These are phyloP conservation scores for Platalea minor DNA, from an alignment of 2,797 vertebrate genomes.

Conservation along the genomic window DNA sequence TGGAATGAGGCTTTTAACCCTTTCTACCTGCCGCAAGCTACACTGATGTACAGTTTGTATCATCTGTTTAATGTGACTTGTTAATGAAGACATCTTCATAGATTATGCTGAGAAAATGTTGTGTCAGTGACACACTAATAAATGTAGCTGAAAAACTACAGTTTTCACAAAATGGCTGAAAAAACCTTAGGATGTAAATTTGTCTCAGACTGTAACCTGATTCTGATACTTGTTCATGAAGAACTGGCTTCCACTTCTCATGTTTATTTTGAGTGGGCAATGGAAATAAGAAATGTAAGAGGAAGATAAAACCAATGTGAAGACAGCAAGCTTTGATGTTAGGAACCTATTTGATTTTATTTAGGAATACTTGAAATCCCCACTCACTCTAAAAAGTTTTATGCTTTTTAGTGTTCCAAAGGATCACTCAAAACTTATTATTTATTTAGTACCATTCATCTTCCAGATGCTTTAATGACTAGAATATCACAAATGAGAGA, in stretches of 20 bases:
- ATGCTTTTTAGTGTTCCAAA: neutral
- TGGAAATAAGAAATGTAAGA: neutral
- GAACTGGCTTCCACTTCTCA: neutral
- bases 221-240: neutral
- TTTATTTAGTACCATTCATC: slow-evolving; percentile 12
- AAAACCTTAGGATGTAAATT: neutral
- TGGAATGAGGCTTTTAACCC: neutral
- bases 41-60: neutral
- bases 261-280: neutral
- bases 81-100: neutral
- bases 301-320: neutral
- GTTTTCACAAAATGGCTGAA: neutral
- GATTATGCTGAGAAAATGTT: neutral
- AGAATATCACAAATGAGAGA: neutral
- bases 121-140: neutral
- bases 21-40: neutral
- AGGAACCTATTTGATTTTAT: neutral
- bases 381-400: neutral
- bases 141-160: neutral
- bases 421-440: neutral
- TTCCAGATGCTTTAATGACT: neutral
- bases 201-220: neutral
- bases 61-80: neutral
- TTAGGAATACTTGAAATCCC: neutral
- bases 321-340: slow-evolving; percentile 14